Conservation (phyloP, 2,113 vertebrate genomes). For the Oncorhynchus clarkii region DNA sequence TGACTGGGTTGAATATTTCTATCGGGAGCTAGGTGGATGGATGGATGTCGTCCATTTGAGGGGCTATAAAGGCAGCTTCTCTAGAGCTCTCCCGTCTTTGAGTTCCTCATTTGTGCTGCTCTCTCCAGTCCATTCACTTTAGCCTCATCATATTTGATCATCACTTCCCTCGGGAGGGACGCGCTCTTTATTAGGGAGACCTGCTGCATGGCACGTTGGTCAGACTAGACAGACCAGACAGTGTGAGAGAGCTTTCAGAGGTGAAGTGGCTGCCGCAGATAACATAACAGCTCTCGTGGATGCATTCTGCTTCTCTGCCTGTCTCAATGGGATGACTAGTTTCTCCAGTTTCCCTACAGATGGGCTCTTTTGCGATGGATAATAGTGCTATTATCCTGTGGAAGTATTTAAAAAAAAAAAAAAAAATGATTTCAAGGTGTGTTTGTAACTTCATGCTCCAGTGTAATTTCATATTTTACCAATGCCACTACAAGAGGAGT, state of each 20-base stretch:
- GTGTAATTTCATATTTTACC: background rate
- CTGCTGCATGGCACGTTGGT: background rate
- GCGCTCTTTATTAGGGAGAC: background rate
- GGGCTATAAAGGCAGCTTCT: slow-evolving; percentile 6
- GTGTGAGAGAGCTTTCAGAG: too few relatives aligned
- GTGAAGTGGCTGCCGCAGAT: background rate
- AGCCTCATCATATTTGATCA: background rate
- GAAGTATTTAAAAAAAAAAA: background rate
- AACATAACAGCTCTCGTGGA: background rate
- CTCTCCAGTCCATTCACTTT: background rate
- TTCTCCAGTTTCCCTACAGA: background rate
- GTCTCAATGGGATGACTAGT: background rate
- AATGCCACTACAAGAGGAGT: background rate
- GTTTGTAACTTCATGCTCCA: background rate
- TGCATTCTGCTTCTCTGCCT: background rate
- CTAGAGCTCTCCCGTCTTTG: background rate
- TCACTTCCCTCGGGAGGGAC: background rate
- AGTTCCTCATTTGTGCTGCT: background rate
- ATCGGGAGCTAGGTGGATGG: background rate
- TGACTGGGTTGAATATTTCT: background rate
- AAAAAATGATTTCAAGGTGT: too few relatives aligned
- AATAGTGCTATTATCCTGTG: background rate
- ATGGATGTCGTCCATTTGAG: background rate
- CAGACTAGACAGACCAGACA: background rate
- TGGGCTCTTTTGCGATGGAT: too few relatives aligned